Conservation (phyloP, 2,113 vertebrate species). For the Heloderma charlesbogerti region DNA sequence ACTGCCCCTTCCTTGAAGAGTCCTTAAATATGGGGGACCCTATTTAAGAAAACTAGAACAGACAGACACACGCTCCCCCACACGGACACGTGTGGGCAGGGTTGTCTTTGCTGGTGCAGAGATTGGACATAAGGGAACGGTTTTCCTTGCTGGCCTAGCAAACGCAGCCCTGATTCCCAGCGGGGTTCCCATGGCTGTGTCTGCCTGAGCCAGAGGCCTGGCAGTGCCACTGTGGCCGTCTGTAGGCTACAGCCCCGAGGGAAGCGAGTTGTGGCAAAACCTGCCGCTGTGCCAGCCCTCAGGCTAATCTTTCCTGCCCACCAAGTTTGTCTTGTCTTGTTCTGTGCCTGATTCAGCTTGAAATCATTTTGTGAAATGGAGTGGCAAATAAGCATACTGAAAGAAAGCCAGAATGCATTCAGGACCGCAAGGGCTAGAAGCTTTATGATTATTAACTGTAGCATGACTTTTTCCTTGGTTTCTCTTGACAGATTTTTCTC, state of each 20-base stretch:
- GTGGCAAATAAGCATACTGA: too few relatives aligned
- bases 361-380: background rate
- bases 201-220: background rate
- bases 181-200: too few relatives aligned
- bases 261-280: too few relatives aligned
- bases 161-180: too few relatives aligned
- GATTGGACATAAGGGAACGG: too few relatives aligned
- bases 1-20: background rate
- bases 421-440: background rate
- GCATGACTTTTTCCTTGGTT: background rate
- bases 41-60: background rate
- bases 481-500: too few relatives aligned
- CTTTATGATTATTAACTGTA: background rate
- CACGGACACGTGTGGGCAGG: too few relatives aligned
- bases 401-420: background rate
- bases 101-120: too few relatives aligned
- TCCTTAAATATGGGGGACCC: background rate
- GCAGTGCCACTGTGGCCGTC: background rate
- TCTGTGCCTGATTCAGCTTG: background rate
- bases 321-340: background rate
- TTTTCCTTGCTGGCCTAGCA: too few relatives aligned
- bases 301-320: background rate
- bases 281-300: too few relatives aligned
- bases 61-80: too few relatives aligned
- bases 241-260: too few relatives aligned